Base-by-base conservation (phyloP, 2,888 invertebrate genomes). In the Lycaena phlaeas region DNA sequence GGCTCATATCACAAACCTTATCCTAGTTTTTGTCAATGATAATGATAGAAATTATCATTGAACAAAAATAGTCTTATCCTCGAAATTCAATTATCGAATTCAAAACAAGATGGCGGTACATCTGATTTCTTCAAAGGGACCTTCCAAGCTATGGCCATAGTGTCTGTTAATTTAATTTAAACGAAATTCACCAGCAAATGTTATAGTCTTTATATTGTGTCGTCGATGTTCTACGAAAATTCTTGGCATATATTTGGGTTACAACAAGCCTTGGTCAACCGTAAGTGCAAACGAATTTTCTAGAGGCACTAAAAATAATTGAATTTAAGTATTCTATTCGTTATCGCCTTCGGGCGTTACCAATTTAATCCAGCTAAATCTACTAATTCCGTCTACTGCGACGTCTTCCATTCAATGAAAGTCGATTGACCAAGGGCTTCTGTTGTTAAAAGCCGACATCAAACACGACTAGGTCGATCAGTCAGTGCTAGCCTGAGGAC, bases 401-500 rank as follows among this genome's bases (percentile, higher is more conserved):
- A n/a, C 14, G 48, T 49, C 41, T 48, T 50, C 52, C 52, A 52
- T 44, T 47, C 50, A 37, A 50, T 31, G 37, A 46, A 45, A 42
- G 60, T 63, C 57, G 74, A 70, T 67, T 72, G 74, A 72, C 73
- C 73, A 75, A 78, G 68, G 61, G 65, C 62, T 61, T 71, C 64
- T 53, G 68, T 57, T 54, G 66, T 68, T 60, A 66, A 54, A 51
- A 77, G 70, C 72, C 70, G 71, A 57, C 74, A 79, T 82, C 81
- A 85, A 54, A 85, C 82, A 43, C 82, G 71, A 57, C 77, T 81
- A 40, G 84, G 85, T 56, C 82, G 81, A 61, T 87, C 88, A 51
- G 88, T 84, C 58, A 88, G 70, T 40, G 87, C 87, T 63, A 88
- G 71, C 67, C 87, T 78, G 47, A 88, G 85, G 57, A 88, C 86